Conservation (phyloP, 2,888 invertebrate genomes). For the Mesoligia furuncula region DNA sequence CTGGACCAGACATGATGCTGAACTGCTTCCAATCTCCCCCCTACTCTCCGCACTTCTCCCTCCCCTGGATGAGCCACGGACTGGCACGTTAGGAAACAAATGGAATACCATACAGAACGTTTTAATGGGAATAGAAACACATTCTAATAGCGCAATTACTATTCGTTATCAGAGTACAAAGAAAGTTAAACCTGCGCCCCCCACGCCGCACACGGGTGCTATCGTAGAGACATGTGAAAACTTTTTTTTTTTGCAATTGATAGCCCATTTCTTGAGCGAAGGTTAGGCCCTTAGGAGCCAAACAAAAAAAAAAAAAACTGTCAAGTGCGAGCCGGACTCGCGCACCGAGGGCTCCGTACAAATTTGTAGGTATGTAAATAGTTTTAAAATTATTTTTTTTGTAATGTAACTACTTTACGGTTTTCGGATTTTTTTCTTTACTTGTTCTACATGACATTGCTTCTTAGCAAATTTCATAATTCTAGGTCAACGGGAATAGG, state of each 20-base stretch:
- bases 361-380: too few species aligned
- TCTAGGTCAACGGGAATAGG: too few species aligned
- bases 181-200: not conserved
- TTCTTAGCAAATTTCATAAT: too few species aligned
- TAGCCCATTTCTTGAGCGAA: not conserved
- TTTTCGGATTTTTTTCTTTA: too few species aligned
- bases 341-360: too few species aligned
- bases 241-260: not conserved
- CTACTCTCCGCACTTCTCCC: conserved; percentile 19
- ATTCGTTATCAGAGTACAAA: not conserved
- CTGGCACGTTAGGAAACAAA: conserved; percentile 42
- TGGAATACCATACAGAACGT: conserved; percentile 31
- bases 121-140: not conserved
- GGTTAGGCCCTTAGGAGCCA: not conserved
- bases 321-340: too few species aligned
- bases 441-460: too few species aligned
- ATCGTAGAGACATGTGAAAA: not conserved
- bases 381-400: too few species aligned
- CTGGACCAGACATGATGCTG: conserved; percentile 84
- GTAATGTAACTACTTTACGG: too few species aligned
- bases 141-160: not conserved
- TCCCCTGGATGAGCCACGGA: conserved; percentile 29
- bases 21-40: conserved; percentile 1
- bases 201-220: not conserved
- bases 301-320: not conserved